Conservation (phyloP, 2,888 invertebrate species). For the Parasteatoda lunata region DNA sequence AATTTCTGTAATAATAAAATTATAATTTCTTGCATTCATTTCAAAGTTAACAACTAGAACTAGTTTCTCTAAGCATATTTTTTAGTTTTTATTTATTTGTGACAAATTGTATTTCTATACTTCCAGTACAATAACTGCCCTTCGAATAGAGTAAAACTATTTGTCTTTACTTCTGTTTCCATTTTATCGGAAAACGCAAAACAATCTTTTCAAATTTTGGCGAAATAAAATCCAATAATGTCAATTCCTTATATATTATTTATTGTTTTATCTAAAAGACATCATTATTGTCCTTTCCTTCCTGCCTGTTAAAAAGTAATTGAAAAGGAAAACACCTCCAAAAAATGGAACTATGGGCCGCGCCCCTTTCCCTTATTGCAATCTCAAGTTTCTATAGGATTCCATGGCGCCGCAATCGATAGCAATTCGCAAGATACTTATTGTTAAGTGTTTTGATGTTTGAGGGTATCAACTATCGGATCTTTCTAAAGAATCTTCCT, state of each 20-base stretch:
- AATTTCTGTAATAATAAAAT: too few relatives aligned
- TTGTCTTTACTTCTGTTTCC: too few relatives aligned
- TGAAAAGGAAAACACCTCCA: neutral
- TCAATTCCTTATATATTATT: neutral
- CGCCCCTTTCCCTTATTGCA: constrained; percentile 15
- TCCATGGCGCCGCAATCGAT: constrained; percentile 42
- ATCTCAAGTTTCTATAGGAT: constrained; percentile 18
- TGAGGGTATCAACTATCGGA: constrained; percentile 48
- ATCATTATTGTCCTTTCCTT: neutral
- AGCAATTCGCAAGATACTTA: constrained; percentile 60
- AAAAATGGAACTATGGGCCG: neutral
- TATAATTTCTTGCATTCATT: too few relatives aligned
- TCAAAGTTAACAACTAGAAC: too few relatives aligned
- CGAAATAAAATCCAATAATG: too few relatives aligned
- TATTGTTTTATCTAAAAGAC: neutral
- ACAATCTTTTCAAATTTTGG: too few relatives aligned
- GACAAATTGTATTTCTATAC: too few relatives aligned
- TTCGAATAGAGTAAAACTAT: too few relatives aligned
- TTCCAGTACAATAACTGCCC: too few relatives aligned
- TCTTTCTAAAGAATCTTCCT: constrained; percentile 54
- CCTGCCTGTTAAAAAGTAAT: neutral
- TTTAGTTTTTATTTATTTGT: too few relatives aligned
- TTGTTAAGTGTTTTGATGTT: constrained; percentile 64
- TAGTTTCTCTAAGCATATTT: too few relatives aligned
- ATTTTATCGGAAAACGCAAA: too few relatives aligned